Conservation (phyloP, 2,797 vertebrate genomes). For the Loris lydekkerianus region DNA sequence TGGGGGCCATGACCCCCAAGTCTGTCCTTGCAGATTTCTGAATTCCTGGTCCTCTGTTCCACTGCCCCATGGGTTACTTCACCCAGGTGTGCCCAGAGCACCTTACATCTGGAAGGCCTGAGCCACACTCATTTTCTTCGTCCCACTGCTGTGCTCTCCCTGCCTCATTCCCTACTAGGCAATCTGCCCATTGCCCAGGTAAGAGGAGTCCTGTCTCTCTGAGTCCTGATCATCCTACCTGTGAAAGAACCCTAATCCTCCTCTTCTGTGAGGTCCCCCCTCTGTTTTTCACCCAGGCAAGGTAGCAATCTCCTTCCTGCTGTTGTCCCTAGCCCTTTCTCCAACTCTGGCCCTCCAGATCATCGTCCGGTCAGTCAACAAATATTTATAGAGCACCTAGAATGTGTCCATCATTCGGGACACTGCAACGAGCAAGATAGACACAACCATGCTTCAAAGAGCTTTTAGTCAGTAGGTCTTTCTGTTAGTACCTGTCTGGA, state of each 20-base stretch:
- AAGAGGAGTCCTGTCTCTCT: background rate
- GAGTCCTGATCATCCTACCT: background rate
- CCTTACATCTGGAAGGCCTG: background rate
- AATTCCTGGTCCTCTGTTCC: background rate
- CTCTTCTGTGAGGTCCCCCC: background rate
- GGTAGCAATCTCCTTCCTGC: background rate
- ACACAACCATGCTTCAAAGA: background rate
- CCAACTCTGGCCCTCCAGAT: background rate
- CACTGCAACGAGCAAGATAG: background rate
- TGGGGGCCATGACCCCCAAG: background rate
- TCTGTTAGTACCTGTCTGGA: background rate
- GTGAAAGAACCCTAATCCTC: background rate
- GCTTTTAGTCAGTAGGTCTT: background rate
- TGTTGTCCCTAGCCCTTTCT: background rate
- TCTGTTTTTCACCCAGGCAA: background rate
- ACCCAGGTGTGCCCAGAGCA: background rate
- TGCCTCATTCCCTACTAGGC: background rate
- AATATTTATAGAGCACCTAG: background rate
- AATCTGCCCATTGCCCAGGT: background rate
- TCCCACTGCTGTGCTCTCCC: fast-evolving
- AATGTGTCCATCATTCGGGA: background rate
- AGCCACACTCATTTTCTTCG: background rate
- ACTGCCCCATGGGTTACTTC: background rate
- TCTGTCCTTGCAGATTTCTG: background rate
- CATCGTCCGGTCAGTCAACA: background rate